Percentiles rank a stretch among this genome's conserved stretches.
These are phyloP conservation scores for Australoheros scitulus DNA, from an alignment of 2,113 vertebrate species.

Conservation along the genomic window DNA sequence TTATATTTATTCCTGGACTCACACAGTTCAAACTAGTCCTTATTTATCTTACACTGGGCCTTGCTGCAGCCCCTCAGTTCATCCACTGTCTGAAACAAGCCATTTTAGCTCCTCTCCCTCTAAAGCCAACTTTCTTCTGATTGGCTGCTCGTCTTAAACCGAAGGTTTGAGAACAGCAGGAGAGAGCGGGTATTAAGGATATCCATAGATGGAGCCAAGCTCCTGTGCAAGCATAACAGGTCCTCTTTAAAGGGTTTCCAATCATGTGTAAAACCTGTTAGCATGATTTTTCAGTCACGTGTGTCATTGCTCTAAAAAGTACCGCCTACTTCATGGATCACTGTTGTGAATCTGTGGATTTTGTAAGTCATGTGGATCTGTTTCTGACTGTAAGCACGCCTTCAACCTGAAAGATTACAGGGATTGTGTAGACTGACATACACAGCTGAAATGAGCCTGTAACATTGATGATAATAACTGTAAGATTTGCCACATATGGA, in stretches of 20 bases:
- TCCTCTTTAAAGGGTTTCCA: background rate
- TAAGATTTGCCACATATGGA: background rate
- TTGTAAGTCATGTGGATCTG: background rate
- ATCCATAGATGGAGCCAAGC: background rate
- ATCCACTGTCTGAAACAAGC: background rate
- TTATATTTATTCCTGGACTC: background rate
- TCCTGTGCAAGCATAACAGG: background rate
- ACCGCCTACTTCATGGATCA: background rate
- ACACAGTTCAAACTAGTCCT: background rate
- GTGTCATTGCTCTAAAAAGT: background rate
- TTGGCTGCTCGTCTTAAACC: background rate
- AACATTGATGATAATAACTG: background rate
- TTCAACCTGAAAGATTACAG: background rate
- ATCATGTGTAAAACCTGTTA: background rate
- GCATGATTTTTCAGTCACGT: background rate
- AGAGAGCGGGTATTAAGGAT: background rate
- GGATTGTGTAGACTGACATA: background rate
- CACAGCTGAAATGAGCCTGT: background rate
- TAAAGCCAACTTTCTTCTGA: background rate
- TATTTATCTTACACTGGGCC: background rate
- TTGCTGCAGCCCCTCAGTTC: background rate
- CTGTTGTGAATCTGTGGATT: background rate
- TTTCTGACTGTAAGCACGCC: slow-evolving; percentile 31
- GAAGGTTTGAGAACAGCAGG: background rate
- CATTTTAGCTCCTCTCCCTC: background rate